These are phyloP conservation scores for Clunio marinus DNA, from an alignment of 2,888 invertebrate genomes.

Conservation along the genomic window DNA sequence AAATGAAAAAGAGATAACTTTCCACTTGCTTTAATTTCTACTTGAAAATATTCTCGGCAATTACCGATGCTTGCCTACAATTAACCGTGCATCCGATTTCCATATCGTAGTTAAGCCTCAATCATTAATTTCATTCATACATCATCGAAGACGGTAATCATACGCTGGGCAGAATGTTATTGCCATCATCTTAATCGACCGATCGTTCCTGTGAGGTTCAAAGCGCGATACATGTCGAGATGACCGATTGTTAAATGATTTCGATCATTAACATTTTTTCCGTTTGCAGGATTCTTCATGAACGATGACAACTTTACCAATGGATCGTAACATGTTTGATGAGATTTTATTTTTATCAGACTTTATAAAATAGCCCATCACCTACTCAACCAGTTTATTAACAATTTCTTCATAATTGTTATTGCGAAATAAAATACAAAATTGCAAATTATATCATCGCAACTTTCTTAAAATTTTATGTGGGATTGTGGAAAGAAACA, in stretches of 20 bases:
- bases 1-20: not conserved
- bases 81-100: not conserved
- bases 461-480: not conserved
- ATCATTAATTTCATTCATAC: constrained; percentile 17
- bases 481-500: too few species aligned
- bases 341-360: not conserved
- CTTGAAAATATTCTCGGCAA: constrained; percentile 5
- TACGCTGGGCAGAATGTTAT: constrained; percentile 6
- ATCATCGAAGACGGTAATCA: constrained; percentile 20
- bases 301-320: not conserved
- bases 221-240: not conserved
- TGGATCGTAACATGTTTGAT: constrained; percentile 2
- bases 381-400: not conserved
- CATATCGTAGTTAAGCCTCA: not conserved
- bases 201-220: not conserved
- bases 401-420: constrained; percentile 1
- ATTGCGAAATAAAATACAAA: not conserved
- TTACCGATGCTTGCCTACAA: not conserved
- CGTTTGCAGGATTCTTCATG: not conserved
- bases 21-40: not conserved
- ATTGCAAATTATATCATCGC: not conserved
- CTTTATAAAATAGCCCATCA: not conserved
- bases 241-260: not conserved
- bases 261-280: not conserved
- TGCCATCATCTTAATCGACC: not conserved